A percentile compares a stretch with the other conserved stretches of the same genome.
Conservation (phyloP, 2,888 invertebrate genomes). For the Scaptomyza polygonia region DNA sequence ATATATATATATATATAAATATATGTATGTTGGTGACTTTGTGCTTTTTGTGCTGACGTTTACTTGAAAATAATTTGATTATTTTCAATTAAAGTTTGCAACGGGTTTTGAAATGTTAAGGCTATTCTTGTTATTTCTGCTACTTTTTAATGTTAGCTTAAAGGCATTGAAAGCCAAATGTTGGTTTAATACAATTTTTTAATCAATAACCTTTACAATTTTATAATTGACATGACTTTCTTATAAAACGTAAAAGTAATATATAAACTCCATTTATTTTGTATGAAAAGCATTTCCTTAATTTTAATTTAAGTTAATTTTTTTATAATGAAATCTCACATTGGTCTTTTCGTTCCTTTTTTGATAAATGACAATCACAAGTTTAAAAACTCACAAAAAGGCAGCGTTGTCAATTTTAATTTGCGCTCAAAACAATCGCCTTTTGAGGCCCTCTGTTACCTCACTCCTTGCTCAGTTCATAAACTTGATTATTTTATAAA, state of each 20-base stretch:
- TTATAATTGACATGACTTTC: neutral
- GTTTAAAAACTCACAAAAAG: slow-evolving; percentile 11
- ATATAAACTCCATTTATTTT: neutral
- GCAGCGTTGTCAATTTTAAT: slow-evolving; percentile 55
- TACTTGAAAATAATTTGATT: slow-evolving; percentile 79
- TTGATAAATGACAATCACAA: slow-evolving; percentile 8
- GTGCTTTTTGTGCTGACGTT: slow-evolving; percentile 78
- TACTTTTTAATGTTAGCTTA: neutral
- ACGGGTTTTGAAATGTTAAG: slow-evolving; percentile 31
- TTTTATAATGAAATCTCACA: neutral
- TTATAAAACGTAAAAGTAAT: no score
- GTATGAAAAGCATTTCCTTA: neutral
- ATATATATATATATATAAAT: neutral
- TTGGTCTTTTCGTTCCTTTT: neutral
- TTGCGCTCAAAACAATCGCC: slow-evolving; percentile 31
- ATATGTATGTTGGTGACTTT: slow-evolving; percentile 7
- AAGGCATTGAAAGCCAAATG: neutral
- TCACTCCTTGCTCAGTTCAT: neutral
- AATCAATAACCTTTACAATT: neutral
- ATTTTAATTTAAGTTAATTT: neutral
- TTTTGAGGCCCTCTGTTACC: neutral
- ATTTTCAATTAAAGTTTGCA: slow-evolving; percentile 80
- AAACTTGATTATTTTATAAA: slow-evolving; percentile 76
- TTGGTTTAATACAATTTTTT: neutral
- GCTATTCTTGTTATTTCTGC: neutral